Base-by-base conservation (phyloP, 2,113 vertebrate species). In the Glareola pratincola region DNA sequence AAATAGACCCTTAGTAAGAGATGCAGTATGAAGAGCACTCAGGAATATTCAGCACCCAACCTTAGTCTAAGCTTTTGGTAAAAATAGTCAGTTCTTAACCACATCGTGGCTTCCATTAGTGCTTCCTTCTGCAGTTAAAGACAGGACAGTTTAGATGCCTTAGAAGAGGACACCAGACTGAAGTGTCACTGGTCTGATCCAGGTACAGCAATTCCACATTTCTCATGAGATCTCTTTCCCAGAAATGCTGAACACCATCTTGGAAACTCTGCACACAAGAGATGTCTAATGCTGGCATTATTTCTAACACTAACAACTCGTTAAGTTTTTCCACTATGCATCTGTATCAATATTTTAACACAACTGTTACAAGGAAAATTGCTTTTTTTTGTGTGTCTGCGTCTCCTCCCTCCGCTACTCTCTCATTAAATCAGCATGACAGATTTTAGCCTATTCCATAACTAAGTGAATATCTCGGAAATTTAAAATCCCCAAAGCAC, bases 311-410 rank as follows among this genome's bases (percentile, higher is more conserved):
- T 93, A 95, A 95, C 90, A 79, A 94, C 85, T 91, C 86, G 88
- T 96, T 97, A 96, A 94, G 88, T 97, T 92, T 94, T 92, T 92
- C 89, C 79, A 94, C 96, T 95, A 60, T 72, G 92, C 94, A 79
- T 95, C 96, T 91, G 92, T 97, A 97, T 97, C 97, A 98, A 97
- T 97, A 98, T 98, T 97, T 97, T 96, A 97, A 97, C 93, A 96
- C 86, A 96, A 95, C 74, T 80, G 88, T 97, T 97, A 97, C 89
- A 94, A 93, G 93, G 89, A 97, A 97, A 97, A 96, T 94, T 91
- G 92, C 88, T 84, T 96, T 96, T 95, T 92, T 96, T 79, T 69
- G 66, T 88, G 86, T 56, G 84, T 51, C 71, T 90, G n/a, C 39
- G 62, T 80, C 90, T 95, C 85, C 94, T 94, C 71, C 86, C 76